A percentile compares a stretch with the other conserved stretches of the same genome.
Conservation (phyloP, 2,797 vertebrate genomes). For the Cygnus olor region DNA sequence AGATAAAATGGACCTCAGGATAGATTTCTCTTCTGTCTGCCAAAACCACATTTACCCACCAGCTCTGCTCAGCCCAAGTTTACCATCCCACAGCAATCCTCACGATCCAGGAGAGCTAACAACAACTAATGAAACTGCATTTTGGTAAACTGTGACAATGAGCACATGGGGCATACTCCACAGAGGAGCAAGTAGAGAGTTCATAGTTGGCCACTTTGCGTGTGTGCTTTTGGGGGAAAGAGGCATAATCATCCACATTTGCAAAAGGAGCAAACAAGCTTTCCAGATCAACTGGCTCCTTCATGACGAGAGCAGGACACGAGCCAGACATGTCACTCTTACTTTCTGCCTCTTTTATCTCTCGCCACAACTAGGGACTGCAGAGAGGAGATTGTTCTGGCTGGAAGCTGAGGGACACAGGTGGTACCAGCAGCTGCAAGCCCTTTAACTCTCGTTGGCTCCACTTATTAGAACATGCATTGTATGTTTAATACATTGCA, state of each 20-base stretch:
- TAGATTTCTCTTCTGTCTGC: not conserved
- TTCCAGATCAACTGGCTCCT: slow-evolving; percentile 54
- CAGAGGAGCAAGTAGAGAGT: not conserved
- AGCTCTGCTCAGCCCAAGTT: not conserved
- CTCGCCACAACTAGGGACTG: slow-evolving; percentile 64
- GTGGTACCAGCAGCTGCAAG: slow-evolving; percentile 74
- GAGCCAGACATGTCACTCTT: slow-evolving; percentile 61
- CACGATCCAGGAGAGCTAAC: not conserved
- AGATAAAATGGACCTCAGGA: slow-evolving; percentile 20
- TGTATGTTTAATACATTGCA: slow-evolving; percentile 57
- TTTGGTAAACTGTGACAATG: not conserved
- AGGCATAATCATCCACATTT: not conserved
- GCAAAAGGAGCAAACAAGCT: not conserved
- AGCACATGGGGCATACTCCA: not conserved
- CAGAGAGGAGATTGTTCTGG: slow-evolving; percentile 68
- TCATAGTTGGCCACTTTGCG: not conserved
- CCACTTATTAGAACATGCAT: slow-evolving; percentile 45
- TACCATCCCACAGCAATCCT: not conserved
- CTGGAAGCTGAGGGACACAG: slow-evolving; percentile 71
- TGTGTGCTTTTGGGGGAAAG: not conserved
- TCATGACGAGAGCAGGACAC: not conserved
- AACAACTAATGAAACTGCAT: not conserved
- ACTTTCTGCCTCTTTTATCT: slow-evolving; percentile 68
- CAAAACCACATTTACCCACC: slow-evolving; percentile 6
- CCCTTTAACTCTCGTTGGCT: slow-evolving; percentile 64